phyloP scores from a whole-genome alignment of 2,888 invertebrate species.

The Parnassius glacialis region DNA sequence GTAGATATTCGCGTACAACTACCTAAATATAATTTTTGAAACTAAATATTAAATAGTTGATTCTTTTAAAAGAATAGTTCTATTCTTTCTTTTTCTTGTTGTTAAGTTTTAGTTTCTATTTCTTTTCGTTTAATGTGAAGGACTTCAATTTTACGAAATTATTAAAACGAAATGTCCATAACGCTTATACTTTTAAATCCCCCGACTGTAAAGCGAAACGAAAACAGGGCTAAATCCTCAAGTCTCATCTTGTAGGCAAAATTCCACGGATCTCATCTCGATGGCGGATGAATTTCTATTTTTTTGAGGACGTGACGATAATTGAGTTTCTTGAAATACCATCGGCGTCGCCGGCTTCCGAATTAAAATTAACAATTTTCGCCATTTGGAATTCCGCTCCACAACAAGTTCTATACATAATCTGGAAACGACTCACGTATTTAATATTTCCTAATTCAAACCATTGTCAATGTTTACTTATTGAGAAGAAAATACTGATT shows the following conservation, averaged over 20 bases:
- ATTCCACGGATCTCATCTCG: conserved; percentile 35
- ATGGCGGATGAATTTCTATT: conserved; percentile 48
- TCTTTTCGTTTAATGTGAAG: no score
- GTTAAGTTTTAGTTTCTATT: no score
- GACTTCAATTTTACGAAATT: background rate
- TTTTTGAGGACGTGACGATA: conserved; percentile 55
- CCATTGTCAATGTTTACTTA: no score
- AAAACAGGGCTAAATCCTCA: conserved; percentile 22
- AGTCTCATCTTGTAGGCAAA: conserved; percentile 26
- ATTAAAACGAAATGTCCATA: background rate
- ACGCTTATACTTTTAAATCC: conserved; percentile 2
- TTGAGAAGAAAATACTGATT: no score
- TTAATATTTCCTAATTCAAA: background rate
- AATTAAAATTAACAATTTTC: conserved; percentile 66
- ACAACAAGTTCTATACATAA: conserved; percentile 27
- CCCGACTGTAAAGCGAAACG: conserved; percentile 5
- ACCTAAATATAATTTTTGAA: no score
- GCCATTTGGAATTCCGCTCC: conserved; percentile 44
- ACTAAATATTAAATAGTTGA: no score
- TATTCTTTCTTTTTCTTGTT: no score
- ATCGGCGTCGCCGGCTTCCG: conserved; percentile 35
- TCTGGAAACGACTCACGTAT: conserved; percentile 32
- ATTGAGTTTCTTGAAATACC: conserved; percentile 58
- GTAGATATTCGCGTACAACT: no score
- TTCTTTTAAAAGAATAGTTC: no score